These are phyloP conservation scores for Hypotaenidia philippensis DNA, from an alignment of 2,797 vertebrate genomes.

Conservation along the genomic window DNA sequence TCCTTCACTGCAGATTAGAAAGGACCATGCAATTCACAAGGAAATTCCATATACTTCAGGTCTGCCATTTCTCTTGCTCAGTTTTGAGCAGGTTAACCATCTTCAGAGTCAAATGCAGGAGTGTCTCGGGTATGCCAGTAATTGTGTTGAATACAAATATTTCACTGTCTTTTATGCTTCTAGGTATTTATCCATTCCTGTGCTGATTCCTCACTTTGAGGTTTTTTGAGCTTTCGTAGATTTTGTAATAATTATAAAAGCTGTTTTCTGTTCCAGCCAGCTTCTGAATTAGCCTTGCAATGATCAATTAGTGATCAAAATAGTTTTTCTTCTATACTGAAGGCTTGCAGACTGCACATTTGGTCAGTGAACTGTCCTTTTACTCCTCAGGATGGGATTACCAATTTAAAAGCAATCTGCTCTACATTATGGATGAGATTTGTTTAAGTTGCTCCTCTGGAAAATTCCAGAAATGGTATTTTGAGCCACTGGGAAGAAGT, in stretches of 20 bases:
- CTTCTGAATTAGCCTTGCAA: neutral
- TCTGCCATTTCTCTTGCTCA: neutral
- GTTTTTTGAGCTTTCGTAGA: neutral
- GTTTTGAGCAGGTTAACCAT: neutral
- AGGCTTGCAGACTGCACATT: neutral
- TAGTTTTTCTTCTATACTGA: neutral
- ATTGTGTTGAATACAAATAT: neutral
- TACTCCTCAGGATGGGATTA: neutral
- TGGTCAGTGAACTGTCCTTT: neutral
- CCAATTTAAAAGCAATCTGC: neutral
- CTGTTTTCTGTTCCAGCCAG: neutral
- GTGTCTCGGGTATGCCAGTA: neutral
- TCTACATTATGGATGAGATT: accelerated
- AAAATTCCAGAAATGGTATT: neutral
- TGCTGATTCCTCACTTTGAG: neutral
- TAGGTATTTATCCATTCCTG: neutral
- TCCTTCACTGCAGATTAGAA: neutral
- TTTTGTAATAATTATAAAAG: neutral
- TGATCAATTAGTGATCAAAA: neutral
- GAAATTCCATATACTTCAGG: neutral
- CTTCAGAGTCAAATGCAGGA: neutral
- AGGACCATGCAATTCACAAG: neutral
- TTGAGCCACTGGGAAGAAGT: neutral
- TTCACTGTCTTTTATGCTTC: neutral
- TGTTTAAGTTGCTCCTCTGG: neutral